A percentile compares a stretch with the other conserved stretches of the same genome.
Evolutionary conservation across 2,113 vertebrate genomes (phyloP).

Genomic region (Tympanuchus pallidicinctus): DNA sequence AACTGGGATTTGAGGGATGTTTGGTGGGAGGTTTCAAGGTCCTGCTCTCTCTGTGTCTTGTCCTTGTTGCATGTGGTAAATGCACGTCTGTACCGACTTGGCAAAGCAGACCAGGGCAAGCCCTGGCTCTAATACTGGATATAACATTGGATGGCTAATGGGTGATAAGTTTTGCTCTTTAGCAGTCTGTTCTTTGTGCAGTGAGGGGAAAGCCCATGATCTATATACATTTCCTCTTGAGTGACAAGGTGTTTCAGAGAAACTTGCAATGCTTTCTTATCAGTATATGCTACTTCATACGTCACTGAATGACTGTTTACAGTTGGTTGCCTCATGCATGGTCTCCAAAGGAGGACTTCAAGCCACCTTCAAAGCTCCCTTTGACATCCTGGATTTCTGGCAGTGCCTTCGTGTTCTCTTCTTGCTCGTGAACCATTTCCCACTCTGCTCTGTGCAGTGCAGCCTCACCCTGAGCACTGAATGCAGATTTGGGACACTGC

Average conservation of each 20-base stretch:
- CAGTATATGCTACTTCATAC: background rate
- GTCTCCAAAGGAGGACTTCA: background rate
- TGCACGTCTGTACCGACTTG: fast-evolving
- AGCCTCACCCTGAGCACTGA: background rate
- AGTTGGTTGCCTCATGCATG: fast-evolving
- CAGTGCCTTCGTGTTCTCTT: background rate
- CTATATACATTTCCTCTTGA: background rate
- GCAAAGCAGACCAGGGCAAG: background rate
- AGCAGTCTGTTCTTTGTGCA: background rate
- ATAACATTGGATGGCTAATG: fast-evolving
- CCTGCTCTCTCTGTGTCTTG: background rate
- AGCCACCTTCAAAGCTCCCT: background rate
- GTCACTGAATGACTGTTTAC: background rate
- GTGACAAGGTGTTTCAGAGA: background rate
- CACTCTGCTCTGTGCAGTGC: background rate
- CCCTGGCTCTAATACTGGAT: background rate
- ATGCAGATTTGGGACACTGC: background rate
- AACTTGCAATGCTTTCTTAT: background rate
- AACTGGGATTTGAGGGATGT: background rate
- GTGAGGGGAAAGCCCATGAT: background rate
- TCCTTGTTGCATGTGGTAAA: background rate
- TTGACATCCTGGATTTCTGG: background rate
- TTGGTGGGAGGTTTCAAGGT: background rate
- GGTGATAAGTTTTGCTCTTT: background rate
- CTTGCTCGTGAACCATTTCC: background rate